Evolutionary conservation across 64 coral and sea anemone species (phyloP), one percentile per base, ranked within the genome.

Genomic region (Stichodactyla helianthus): DNA sequence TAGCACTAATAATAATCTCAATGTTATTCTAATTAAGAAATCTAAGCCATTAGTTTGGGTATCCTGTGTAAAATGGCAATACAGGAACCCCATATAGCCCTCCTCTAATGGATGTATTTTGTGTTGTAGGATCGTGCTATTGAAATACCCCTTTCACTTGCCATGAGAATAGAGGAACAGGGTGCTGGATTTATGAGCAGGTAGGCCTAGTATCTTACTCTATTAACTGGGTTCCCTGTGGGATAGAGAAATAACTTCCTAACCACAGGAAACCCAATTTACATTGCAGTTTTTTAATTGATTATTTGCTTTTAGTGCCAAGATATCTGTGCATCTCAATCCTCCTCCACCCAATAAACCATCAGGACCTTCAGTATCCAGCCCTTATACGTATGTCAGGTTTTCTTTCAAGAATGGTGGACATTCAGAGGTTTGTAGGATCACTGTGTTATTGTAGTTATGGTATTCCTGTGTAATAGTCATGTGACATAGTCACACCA

Each of bases 161-260:
- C 92, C 60, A 89, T 76, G 26, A 91, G 79, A 91, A 80, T 79
- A 57, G 92, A 91, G 17, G 92, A 91, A 79, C 95, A 98, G n/a
- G 78, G 83, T 79, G 50, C 77, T 79, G 92, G 95, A 17, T 93
- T 98, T 53, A 98, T 93, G 95, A 98, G 89, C 92, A 98, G 95
- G 95, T 97, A 57, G 28, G 7, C 6, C 71, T 31, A 20, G 52
- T 44, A 44, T 31, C 14, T 54, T 26, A 67, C 0, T 25, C 0
- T 57, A 13, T 68, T 44, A 3, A 53, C 16, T 10, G 10, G 52
- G n/a, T 52, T 10, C 20, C 15, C 67, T 50, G 23, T 55, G 20
- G 59, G 23, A 7, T 35, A 6, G 23, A 17, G 23, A 23, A 52
- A 44, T 44, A 44, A 44, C 35, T 44, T 44, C 35, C 35, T 44